Base-by-base conservation (phyloP, 1,140 invertebrate species). In the Ostrea denselamellosa region DNA sequence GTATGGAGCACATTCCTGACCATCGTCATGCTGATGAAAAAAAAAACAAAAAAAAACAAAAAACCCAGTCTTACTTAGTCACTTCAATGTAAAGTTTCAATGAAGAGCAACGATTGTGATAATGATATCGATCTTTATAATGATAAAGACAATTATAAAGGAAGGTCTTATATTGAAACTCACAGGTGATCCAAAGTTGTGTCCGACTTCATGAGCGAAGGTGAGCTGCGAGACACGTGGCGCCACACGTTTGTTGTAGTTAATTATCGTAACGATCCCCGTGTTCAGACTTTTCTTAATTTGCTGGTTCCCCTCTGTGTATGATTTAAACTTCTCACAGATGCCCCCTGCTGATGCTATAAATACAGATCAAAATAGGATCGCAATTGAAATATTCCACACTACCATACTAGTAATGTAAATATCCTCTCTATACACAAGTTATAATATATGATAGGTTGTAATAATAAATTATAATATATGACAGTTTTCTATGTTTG, bases 261-360 rank as follows among this genome's bases (percentile, higher is more conserved):
- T 99, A 17, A 99, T 98, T 94, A 99, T 98, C 2, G 99, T 99
- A 65, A 99, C 99, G 90, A 99, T 99, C 65, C 99, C 99, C 0
- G 99, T 99, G 95, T 99, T 99, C 0, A 99, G 96, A 58, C 98
- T 99, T 81, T 94, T 93, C 10, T 85, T 51, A 2, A 93, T 91
- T 10, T 85, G 65, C 14, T 83, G 87, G 14, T 77, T 85, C 14
- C 91, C 91, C 86, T 94, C 93, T 14, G 90, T 85, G 68, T 91
- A 94, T 12, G 85, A 34, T 85, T 94, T 93, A 82, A 98, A 98
- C 94, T 98, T 98, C 95, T 99, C 99, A 95, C 99, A 99, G 91
- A 99, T 99, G 68, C 99, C 99, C 58, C 99, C 99, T 22, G 98
- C 99, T 8, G 98, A 83, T n/a, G 52, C 82, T 83, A 25, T 8